Evolutionary conservation across 2,797 vertebrate genomes (phyloP), one percentile per base, ranked within the genome.

Genomic region (Micrastur ruficollis): DNA sequence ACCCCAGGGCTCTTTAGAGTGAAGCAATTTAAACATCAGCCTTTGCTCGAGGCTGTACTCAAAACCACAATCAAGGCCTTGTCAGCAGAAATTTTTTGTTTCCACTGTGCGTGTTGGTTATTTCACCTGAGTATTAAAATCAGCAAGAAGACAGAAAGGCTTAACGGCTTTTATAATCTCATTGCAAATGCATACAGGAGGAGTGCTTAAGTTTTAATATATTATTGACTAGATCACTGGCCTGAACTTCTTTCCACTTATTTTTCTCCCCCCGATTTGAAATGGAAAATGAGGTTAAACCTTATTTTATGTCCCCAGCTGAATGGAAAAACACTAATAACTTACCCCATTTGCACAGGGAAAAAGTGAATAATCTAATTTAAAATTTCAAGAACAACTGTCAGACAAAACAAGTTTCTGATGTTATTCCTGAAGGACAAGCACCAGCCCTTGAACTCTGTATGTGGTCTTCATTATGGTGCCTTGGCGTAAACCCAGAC

Each of bases 401-500:
- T 90, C 82, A 96, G 61, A 66, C 67, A 36, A 95, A 92, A 84
- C 67, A 34, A 36, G 71, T 75, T 96, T 91, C 79, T 94, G 89
- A 86, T 93, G 86, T 59, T 86, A 40, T 52, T 78, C 78, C 90
- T 63, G 83, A 97, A 98, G 96, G 97, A 97, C 97, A 71, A 80
- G 92, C 74, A 78, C 22, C 94, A 98, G 96, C 91, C 95, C 96
- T 95, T 96, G 95, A 98, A 94, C 94, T 95, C 95, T 59, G 46
- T 93, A 74, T 93, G 95, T 72, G 93, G 94, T 81, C 85, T 92
- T 86, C 86, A 56, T 96, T 91, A 82, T 6, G 12, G 90, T 55
- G 84, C 85, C 68, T 55, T 97, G 97, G 97, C 95, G 4, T 31
- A 46, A 47, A 52, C 73, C 94, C 98, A 97, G 86, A 32, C 17